Evolutionary conservation across 2,113 vertebrate species (phyloP).

Genomic region (Propithecus coquereli): DNA sequence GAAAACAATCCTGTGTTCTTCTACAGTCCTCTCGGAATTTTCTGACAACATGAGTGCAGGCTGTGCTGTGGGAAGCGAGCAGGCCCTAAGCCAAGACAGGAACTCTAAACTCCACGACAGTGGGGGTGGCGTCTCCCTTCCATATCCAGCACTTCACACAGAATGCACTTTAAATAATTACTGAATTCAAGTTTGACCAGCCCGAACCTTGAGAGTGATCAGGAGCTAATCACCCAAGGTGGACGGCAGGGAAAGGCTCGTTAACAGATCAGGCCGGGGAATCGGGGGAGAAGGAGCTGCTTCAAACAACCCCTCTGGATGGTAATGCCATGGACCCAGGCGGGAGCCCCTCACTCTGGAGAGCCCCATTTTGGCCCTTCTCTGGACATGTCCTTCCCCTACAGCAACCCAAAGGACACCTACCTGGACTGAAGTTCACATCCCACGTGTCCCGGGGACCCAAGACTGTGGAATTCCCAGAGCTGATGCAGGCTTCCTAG

Average conservation of each 20-base stretch:
- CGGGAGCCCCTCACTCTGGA: too few relatives aligned
- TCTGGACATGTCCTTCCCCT: background rate
- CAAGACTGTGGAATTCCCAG: background rate
- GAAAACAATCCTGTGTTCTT: background rate
- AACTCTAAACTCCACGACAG: background rate
- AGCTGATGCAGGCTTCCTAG: background rate
- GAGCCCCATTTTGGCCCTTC: background rate
- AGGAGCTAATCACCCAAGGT: background rate
- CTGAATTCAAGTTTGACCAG: background rate
- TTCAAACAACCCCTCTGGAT: background rate
- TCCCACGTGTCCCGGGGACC: background rate
- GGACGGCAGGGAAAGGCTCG: background rate
- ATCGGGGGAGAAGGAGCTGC: background rate
- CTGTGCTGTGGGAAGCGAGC: background rate
- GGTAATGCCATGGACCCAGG: background rate
- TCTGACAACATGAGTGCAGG: too few relatives aligned
- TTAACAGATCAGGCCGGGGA: background rate
- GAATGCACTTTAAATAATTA: background rate
- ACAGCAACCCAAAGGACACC: background rate
- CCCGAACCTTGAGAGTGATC: background rate
- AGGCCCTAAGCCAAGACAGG: background rate
- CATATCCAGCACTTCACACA: background rate
- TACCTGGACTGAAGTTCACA: background rate
- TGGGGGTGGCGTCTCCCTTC: background rate
- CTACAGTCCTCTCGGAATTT: background rate